A percentile compares a stretch with the other conserved stretches of the same genome.
phyloP scores from a whole-genome alignment of 2,888 invertebrate species.

The Andrena chrysosceles region DNA sequence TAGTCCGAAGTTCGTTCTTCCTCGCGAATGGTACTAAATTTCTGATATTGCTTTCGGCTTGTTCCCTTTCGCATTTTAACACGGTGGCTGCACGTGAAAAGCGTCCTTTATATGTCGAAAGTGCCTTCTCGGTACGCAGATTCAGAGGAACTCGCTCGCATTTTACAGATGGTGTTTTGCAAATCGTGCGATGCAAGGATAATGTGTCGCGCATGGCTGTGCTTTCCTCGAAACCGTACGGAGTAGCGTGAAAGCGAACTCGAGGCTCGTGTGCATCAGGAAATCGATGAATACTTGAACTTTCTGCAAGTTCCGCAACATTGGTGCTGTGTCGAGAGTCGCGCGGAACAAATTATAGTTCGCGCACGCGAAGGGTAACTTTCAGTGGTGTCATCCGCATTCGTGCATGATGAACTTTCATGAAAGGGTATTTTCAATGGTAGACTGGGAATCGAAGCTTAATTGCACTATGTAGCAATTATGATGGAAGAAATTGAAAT shows the following conservation, averaged over 20 bases:
- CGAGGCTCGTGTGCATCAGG: not conserved
- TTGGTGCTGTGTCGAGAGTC: not conserved
- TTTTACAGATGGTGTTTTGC: not conserved
- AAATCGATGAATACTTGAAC: conserved; percentile 36
- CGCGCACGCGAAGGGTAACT: not conserved
- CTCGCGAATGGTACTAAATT: not conserved
- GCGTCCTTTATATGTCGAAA: not conserved
- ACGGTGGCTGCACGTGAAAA: not conserved
- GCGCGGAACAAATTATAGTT: not conserved
- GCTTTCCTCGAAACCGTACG: not conserved
- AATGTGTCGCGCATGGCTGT: not conserved
- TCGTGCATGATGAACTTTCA: not conserved
- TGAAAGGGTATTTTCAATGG: not conserved
- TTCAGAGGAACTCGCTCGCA: not conserved
- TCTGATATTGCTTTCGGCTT: not conserved
- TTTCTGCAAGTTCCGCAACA: conserved; percentile 26
- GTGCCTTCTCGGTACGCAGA: not conserved
- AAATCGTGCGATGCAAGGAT: no score
- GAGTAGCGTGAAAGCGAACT: not conserved
- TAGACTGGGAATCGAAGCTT: no score
- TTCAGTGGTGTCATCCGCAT: not conserved
- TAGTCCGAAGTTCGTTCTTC: not conserved
- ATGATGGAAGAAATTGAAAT: no score
- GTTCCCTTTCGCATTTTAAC: not conserved
- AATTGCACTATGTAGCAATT: no score